Percentiles rank a stretch among this genome's conserved stretches.
phyloP scores from a whole-genome alignment of 1,140 invertebrate species.

The Drosophila auraria region DNA sequence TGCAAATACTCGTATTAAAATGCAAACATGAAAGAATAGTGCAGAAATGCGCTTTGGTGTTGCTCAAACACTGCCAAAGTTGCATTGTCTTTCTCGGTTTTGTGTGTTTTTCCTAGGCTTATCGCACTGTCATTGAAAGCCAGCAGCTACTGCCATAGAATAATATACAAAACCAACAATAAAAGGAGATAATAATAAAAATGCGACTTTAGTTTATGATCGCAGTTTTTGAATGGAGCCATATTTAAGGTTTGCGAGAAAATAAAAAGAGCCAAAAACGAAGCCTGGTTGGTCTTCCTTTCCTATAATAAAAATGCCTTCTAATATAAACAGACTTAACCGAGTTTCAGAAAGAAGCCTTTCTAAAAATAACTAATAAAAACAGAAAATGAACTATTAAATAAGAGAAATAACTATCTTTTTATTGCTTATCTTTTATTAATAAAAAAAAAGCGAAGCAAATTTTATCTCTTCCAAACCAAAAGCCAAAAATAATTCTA shows the following conservation, averaged over 20 bases:
- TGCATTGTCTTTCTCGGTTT: slow-evolving; percentile 47
- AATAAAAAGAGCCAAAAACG: neutral
- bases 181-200: slow-evolving; percentile 20
- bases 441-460: no score
- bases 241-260: slow-evolving; percentile 22
- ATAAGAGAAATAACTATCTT: no score
- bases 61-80: slow-evolving; percentile 59
- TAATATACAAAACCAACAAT: slow-evolving; percentile 48
- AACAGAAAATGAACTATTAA: no score
- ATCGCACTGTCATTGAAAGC: slow-evolving; percentile 53
- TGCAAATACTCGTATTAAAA: slow-evolving; percentile 40
- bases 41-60: slow-evolving; percentile 61
- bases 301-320: neutral
- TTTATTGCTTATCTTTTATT: no score
- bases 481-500: neutral
- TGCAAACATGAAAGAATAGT: slow-evolving; percentile 51
- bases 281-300: neutral
- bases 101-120: slow-evolving; percentile 39
- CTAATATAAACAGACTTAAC: neutral
- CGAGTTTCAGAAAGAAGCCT: neutral
- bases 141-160: slow-evolving; percentile 44
- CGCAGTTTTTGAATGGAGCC: slow-evolving; percentile 47
- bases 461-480: neutral
- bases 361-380: neutral
- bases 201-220: slow-evolving; percentile 61